Evolutionary conservation across 2,113 vertebrate genomes (phyloP), one percentile per base, ranked within the genome.

Genomic region (Caloenas nicobarica): DNA sequence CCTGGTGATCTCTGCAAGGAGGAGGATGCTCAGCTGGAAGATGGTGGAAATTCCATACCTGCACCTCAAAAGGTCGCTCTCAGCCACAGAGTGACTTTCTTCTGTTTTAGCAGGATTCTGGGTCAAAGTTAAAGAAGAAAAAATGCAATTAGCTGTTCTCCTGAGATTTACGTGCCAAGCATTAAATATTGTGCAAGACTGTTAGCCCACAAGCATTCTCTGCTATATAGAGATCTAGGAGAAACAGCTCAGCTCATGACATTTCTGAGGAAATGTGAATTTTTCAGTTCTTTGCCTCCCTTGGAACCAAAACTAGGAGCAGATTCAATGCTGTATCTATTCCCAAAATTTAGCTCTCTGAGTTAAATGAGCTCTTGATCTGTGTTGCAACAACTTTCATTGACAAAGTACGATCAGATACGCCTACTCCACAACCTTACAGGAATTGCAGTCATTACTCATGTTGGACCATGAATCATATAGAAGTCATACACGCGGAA

Each of bases 401-500:
- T 25, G 46, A 70, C 25, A 15, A 29, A 62, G 31, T 16, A 1
- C 0, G 0, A 38, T 25, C 0, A 0, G 57, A n/a, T 58, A 34
- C 7, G 7, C 34, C 64, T 88, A 38, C 33, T 48, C 24, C 6
- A 26, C 0, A 9, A 34, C 21, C 33, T 69, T 25, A 44, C 16
- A 78, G 38, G 40, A 14, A 48, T 3, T 56, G 13, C 28, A 77
- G 57, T 40, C 44, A 23, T 53, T 81, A 44, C 15, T 64, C 12
- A 7, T 9, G 0, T 4, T 34, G 69, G 34, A 51, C 31, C 25
- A 46, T 33, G 69, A 64, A 81, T 51, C n/a, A 17, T 13, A 10
- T 0, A 21, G n/a, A 56, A 74, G 15, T 28, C 57, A 7, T 33
- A 60, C 53, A 40, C 16, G 15, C 71, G 58, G 65, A 78, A 68